Percentiles rank a stretch among this genome's conserved stretches.
Conservation (phyloP, 2,113 vertebrate species). For the Oncorhynchus masou region DNA sequence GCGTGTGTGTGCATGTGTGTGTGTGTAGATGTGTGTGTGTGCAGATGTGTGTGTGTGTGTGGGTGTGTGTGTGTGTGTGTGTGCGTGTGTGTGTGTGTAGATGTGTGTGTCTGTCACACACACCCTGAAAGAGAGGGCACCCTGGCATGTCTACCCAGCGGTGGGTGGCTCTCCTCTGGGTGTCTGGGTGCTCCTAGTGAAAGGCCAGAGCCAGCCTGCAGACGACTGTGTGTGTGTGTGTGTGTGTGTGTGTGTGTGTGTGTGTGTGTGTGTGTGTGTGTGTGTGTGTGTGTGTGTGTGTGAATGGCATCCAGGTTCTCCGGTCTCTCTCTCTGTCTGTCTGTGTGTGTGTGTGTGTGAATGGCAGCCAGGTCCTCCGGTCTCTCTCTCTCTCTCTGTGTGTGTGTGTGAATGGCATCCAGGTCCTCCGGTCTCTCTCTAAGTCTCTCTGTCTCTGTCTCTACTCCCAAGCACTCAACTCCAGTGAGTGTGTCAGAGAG, state of each 20-base stretch:
- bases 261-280: no score
- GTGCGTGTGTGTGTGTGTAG: no score
- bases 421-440: neutral
- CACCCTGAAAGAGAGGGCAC: no score
- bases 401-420: neutral
- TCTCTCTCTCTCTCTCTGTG: neutral
- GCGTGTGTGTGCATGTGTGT: no score
- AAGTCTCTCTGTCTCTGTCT: neutral
- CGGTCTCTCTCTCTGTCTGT: no score
- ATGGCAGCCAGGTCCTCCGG: neutral
- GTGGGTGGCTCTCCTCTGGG: neutral
- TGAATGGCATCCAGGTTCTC: no score
- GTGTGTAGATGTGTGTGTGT: no score
- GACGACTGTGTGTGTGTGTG: neutral
- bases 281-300: neutral
- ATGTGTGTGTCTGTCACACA: no score
- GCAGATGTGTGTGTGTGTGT: no score
- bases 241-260: neutral
- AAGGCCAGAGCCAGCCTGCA: slow-evolving; percentile 8
- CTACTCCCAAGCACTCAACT: neutral
- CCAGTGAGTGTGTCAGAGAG: neutral
- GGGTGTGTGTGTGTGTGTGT: no score
- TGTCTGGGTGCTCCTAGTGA: neutral
- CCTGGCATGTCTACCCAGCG: no score
- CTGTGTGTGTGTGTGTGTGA: neutral